phyloP scores from a whole-genome alignment of 2,888 invertebrate genomes.

The Scrobipalpa atriplicella region DNA sequence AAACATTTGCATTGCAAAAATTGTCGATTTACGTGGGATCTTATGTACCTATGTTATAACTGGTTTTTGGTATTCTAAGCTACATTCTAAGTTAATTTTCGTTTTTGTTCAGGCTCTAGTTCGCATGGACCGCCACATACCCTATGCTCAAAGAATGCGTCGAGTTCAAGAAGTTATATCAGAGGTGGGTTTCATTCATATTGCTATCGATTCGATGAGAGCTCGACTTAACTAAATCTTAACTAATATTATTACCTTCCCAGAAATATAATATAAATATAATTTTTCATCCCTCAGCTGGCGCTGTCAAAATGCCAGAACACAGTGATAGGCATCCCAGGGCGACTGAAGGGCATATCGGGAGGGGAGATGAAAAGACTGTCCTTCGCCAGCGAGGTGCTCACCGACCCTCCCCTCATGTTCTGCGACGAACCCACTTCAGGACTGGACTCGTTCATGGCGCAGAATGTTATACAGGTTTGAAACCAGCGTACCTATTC shows the following conservation, averaged over 20 bases:
- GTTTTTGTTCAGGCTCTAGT: conserved; percentile 85
- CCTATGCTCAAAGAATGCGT: conserved; percentile 87
- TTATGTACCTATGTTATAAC: too few species aligned
- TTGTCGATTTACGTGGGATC: too few species aligned
- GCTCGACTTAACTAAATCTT: too few species aligned
- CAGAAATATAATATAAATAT: neutral
- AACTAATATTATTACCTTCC: neutral
- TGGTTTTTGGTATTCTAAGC: too few species aligned
- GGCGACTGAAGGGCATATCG: conserved; percentile 94
- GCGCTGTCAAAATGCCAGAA: conserved; percentile 95
- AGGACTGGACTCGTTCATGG: conserved; percentile 98
- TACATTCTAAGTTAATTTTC: neutral
- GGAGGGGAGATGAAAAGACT: conserved; percentile 98
- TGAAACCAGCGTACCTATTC: too few species aligned
- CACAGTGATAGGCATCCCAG: conserved; percentile 94
- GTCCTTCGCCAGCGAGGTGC: conserved; percentile 97
- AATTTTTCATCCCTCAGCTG: conserved; percentile 75
- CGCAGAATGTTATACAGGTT: conserved; percentile 94
- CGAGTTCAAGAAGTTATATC: conserved; percentile 94
- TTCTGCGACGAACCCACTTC: conserved; percentile 99
- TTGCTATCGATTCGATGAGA: too few species aligned
- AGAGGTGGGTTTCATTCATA: conserved; percentile 80
- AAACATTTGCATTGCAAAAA: too few species aligned
- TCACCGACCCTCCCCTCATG: conserved; percentile 97
- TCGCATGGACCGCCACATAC: conserved; percentile 91